Percentiles rank a stretch among this genome's conserved stretches.
phyloP scores from a whole-genome alignment of 1,140 invertebrate genomes.

The Callitettix versicolor region DNA sequence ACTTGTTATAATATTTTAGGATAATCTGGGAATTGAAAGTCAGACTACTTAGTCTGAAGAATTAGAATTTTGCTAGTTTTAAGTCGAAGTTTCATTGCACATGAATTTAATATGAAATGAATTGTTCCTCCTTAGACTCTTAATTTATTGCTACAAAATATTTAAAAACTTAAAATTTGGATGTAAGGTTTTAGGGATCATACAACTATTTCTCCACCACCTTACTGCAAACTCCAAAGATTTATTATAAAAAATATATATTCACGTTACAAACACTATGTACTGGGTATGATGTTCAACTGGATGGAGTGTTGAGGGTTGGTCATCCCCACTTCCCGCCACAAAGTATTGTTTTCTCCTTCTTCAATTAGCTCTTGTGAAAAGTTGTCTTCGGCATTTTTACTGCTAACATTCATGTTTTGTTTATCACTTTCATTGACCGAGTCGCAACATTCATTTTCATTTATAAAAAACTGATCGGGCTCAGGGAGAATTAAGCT shows the following conservation, averaged over 20 bases:
- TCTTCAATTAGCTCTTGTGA: conserved; percentile 6
- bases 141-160: not conserved
- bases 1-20: too few relatives aligned
- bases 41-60: too few relatives aligned
- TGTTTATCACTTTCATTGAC: conserved; percentile 4
- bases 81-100: not conserved
- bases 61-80: too few relatives aligned
- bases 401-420: conserved; percentile 1
- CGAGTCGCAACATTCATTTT: conserved; percentile 3
- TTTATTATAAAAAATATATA: too few relatives aligned
- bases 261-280: too few relatives aligned
- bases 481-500: conserved; percentile 28
- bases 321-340: conserved; percentile 25
- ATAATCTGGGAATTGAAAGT: too few relatives aligned
- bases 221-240: too few relatives aligned
- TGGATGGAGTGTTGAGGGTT: conserved; percentile 15
- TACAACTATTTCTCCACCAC: too few relatives aligned
- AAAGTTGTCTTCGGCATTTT: not conserved
- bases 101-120: not conserved
- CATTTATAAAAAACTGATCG: conserved; percentile 26
- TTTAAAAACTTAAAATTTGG: conserved; percentile 1
- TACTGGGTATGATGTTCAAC: conserved; percentile 18
- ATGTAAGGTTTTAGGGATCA: too few relatives aligned
- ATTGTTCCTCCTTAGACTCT: not conserved
- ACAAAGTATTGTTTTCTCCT: conserved; percentile 17